These are phyloP conservation scores for Lordiphosa andalusiaca DNA, from an alignment of 2,888 invertebrate species.

Conservation along the genomic window DNA sequence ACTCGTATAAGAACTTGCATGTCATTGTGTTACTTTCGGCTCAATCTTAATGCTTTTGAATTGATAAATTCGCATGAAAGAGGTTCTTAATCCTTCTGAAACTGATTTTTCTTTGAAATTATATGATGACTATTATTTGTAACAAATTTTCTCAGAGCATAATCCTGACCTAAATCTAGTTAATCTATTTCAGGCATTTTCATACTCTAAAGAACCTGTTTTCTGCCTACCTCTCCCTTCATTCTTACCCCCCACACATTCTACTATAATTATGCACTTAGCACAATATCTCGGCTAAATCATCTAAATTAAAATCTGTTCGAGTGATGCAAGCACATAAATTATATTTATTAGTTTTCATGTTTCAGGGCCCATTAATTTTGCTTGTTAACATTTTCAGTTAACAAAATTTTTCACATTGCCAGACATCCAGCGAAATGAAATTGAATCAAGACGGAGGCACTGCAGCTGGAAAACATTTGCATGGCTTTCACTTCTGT, in stretches of 20 bases:
- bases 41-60: no score
- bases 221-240: not conserved
- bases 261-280: conserved; percentile 64
- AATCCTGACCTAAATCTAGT: no score
- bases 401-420: conserved; percentile 49
- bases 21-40: no score
- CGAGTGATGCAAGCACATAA: conserved; percentile 21
- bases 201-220: no score
- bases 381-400: conserved; percentile 68
- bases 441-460: conserved; percentile 25
- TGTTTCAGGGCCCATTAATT: conserved; percentile 67
- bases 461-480: conserved; percentile 58
- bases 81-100: no score
- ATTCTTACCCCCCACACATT: not conserved
- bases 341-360: conserved; percentile 32
- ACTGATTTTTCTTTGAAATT: no score
- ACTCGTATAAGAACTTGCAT: no score
- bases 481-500: conserved; percentile 70
- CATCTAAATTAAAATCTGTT: conserved; percentile 52
- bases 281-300: conserved; percentile 54
- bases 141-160: no score
- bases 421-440: conserved; percentile 21
- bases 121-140: no score
- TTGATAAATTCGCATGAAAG: no score
- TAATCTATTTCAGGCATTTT: no score